Evolutionary conservation across 2,888 invertebrate species (phyloP), one percentile per base, ranked within the genome.

Genomic region (Horisme vitalbata): DNA sequence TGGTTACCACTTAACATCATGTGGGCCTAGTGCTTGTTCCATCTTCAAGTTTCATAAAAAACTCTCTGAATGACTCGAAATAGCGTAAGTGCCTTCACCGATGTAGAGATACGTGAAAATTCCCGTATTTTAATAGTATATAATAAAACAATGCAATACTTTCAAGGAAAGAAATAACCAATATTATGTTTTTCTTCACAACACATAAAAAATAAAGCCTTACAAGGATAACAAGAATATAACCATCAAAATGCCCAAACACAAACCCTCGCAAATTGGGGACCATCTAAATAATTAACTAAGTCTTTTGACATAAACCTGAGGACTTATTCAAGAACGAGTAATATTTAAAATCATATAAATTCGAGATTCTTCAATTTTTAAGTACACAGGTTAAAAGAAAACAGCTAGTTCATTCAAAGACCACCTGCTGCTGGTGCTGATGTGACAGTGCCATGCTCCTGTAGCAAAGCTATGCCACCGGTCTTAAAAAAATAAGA

Each of bases 231-330:
- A 38, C 27, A 11, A 21, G 21, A n/a, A 33, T 34, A 33, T 28
- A 28, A 11, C 33, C 23, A 14, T 9, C 18, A 24, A 27, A 34
- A 35, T 15, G 15, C 12, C 14, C 18, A 12, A 12, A 39, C 6
- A 26, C 15, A 15, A 32, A 13, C 28, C 27, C 18, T 28, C 6
- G 26, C 31, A 32, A 51, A 45, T 51, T 36, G 31, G 20, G 24
- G 15, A 2, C 9, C 35, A 10, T 38, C 9, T 12, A 7, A 27
- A 34, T 26, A 33, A 37, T 44, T 41, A 41, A n/a, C 31, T 15
- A 38, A 34, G 35, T 8, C n/a, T 43, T 43, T 45, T 45, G 45
- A 45, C 35, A 43, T 27, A 34, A 38, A 35, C 14, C 24, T 48
- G 34, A 52, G 15, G 12, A 39, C 45, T 48, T 45, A 48, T 34